A percentile compares a stretch with the other conserved stretches of the same genome.
phyloP scores from a whole-genome alignment of 2,113 vertebrate species.

The Nothoprocta perdicaria region DNA sequence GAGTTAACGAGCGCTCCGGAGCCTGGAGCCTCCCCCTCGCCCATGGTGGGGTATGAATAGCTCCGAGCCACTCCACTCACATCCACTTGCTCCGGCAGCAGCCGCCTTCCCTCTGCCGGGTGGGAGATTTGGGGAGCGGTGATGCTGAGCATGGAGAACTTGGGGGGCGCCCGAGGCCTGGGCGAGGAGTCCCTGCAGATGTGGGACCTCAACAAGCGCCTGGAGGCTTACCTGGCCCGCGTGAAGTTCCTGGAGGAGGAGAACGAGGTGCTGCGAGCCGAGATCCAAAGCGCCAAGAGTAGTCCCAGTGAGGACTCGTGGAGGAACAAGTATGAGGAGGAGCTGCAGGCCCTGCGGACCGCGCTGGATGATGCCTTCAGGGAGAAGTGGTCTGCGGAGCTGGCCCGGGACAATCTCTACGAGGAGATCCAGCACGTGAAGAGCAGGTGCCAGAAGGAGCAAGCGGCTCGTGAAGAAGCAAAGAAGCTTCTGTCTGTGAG shows the following conservation, averaged over 20 bases:
- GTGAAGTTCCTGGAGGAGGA: conserved; percentile 92
- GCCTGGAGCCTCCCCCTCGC: conserved; percentile 59
- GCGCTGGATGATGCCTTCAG: conserved; percentile 81
- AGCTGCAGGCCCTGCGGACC: conserved; percentile 79
- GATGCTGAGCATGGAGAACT: conserved; percentile 67
- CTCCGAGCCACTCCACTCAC: conserved; percentile 30
- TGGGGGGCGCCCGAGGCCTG: conserved; percentile 14
- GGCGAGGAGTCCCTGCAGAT: conserved; percentile 90
- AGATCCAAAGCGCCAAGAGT: conserved; percentile 79
- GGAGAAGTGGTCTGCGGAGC: conserved; percentile 81
- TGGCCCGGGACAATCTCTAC: conserved; percentile 80
- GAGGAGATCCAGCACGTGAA: conserved; percentile 81
- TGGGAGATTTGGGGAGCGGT: background rate
- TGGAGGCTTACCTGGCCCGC: conserved; percentile 88
- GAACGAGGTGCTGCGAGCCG: conserved; percentile 81
- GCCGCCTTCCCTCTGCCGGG: background rate
- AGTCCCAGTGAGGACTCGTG: conserved; percentile 33
- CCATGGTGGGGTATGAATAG: conserved; percentile 68
- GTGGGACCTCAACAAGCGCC: conserved; percentile 91
- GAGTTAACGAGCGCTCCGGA: conserved; percentile 48
- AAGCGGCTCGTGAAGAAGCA: conserved; percentile 75
- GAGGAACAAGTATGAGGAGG: conserved; percentile 78
- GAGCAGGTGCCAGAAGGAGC: conserved; percentile 79
- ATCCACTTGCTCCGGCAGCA: background rate
- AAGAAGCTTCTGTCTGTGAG: conserved; percentile 73